These are phyloP conservation scores for Atherinomorus stipes DNA, from an alignment of 2,113 vertebrate genomes.

Conservation along the genomic window DNA sequence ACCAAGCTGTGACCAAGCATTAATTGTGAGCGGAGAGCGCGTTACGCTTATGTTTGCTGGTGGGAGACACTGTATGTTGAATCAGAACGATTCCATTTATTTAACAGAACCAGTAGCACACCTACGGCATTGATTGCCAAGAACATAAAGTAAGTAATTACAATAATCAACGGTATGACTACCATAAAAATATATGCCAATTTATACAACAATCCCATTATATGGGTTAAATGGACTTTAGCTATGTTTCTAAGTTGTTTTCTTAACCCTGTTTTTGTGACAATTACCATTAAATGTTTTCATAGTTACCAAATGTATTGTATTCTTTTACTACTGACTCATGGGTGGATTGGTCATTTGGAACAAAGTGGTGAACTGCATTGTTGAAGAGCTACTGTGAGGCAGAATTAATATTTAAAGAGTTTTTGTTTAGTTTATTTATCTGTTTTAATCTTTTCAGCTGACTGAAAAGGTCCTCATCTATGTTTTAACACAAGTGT, in stretches of 20 bases:
- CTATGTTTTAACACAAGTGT: no score
- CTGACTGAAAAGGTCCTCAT: no score
- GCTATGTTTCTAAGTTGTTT: not conserved
- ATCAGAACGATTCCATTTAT: conserved; percentile 7
- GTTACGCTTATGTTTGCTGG: conserved; percentile 17
- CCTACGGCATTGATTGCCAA: not conserved
- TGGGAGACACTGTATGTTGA: not conserved
- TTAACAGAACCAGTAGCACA: conserved; percentile 9
- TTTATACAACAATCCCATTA: no score
- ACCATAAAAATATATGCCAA: not conserved
- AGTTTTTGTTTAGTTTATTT: no score
- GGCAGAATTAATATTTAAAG: no score
- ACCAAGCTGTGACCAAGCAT: conserved; percentile 37
- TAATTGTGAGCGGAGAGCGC: conserved; percentile 39
- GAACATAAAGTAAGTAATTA: not conserved
- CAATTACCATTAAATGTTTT: not conserved
- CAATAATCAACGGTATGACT: not conserved
- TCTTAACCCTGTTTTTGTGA: not conserved
- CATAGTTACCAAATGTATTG: no score
- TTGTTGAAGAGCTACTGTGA: no score
- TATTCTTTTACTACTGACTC: no score
- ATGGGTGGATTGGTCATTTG: no score
- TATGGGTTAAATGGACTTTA: not conserved
- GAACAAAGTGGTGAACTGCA: no score
- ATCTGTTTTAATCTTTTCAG: no score